These are phyloP conservation scores for Rostratula benghalensis DNA, from an alignment of 2,113 vertebrate species.

Conservation along the genomic window DNA sequence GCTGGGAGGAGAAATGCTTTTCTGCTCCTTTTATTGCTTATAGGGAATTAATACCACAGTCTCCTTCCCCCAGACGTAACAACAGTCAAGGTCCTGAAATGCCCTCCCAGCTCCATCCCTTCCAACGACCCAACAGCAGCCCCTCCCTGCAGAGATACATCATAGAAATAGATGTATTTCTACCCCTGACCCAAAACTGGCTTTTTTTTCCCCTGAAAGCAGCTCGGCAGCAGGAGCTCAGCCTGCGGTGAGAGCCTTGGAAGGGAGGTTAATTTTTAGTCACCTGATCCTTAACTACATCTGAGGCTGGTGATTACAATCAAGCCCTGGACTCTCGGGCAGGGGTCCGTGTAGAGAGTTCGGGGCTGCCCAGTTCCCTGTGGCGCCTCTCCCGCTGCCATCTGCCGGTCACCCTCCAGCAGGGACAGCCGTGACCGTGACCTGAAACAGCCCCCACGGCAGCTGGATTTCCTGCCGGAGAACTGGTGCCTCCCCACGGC, in stretches of 20 bases:
- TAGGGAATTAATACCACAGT: accelerated
- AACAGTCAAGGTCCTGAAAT: accelerated
- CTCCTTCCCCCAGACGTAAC: background rate
- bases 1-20: background rate
- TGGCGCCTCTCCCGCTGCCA: background rate
- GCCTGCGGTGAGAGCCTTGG: background rate
- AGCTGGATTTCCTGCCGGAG: background rate
- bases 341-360: background rate
- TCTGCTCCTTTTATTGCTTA: background rate
- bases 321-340: background rate
- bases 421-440: background rate
- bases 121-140: background rate
- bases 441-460: background rate
- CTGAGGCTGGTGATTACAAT: background rate
- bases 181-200: background rate
- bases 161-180: background rate
- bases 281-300: background rate
- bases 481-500: background rate
- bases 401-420: conserved; percentile 13
- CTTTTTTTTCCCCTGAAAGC: background rate
- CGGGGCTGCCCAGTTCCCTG: background rate
- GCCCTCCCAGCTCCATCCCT: background rate
- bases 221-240: background rate
- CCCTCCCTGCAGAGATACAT: no score
- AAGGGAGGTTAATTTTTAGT: background rate